These are phyloP conservation scores for Belonocnema kinseyi DNA, from an alignment of 1,140 invertebrate genomes.

Conservation along the genomic window DNA sequence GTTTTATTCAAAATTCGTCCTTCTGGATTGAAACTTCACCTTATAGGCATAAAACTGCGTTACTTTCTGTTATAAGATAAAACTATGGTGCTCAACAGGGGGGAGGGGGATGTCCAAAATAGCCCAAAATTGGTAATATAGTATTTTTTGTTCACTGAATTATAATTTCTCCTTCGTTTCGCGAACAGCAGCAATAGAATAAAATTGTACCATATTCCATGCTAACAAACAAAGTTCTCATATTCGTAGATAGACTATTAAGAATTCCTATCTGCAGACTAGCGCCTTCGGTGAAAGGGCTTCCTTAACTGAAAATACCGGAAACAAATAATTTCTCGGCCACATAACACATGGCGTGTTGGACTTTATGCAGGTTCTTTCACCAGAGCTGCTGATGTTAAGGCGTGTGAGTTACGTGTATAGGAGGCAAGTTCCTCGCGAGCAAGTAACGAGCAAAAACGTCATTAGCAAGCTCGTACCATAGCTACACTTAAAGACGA, in stretches of 20 bases:
- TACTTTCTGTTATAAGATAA: no score
- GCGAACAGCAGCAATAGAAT: no score
- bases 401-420: slow-evolving; percentile 59
- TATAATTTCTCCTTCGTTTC: no score
- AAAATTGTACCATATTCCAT: no score
- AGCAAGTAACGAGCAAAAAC: slow-evolving; percentile 43
- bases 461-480: slow-evolving; percentile 38
- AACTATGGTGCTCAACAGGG: no score
- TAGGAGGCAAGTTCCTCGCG: slow-evolving; percentile 54
- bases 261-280: slow-evolving; percentile 3
- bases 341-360: slow-evolving; percentile 4
- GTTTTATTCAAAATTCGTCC: no score
- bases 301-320: slow-evolving; percentile 21
- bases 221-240: background rate
- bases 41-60: no score
- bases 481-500: slow-evolving; percentile 43
- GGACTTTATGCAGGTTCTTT: slow-evolving; percentile 48
- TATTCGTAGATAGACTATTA: background rate
- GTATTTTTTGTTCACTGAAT: no score
- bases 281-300: slow-evolving; percentile 20
- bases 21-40: no score
- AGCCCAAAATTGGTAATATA: no score
- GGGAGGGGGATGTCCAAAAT: no score
- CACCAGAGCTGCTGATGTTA: slow-evolving; percentile 50
- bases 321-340: slow-evolving; percentile 26